Evolutionary conservation across 2,797 vertebrate genomes (phyloP), one percentile per base, ranked within the genome.

Genomic region (Neostethus bicornis): DNA sequence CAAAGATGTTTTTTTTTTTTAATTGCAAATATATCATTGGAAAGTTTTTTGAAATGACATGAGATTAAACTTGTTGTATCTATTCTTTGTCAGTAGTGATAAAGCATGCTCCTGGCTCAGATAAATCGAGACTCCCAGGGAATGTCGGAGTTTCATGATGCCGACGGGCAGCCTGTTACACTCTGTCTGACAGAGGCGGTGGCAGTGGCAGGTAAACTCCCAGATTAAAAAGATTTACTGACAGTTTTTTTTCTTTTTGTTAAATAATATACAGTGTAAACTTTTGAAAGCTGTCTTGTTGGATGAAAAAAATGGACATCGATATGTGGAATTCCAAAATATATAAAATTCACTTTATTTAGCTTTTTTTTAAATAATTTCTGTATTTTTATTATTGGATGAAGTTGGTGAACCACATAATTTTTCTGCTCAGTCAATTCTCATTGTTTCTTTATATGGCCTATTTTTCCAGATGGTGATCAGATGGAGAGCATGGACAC

Each of bases 81-180:
- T 72, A 11, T 77, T 5, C 0, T 53, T 61, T 19, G n/a, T n/a
- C 81, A 77, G 65, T 86, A 90, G 91, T 81, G n/a, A n/a, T 85
- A 42, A 87, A 96, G 88, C 87, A 99, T 99, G 97, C 94, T 99
- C 91, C 85, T 99, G 88, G 97, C 97, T 66, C 96, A 98, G 90
- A 95, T 98, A 85, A 99, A 96, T 89, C 94, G 94, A 87, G 96
- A 98, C 83, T 94, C 96, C 76, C 96, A 98, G 90, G 94, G 94
- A 86, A 98, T 99, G 94, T 86, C 95, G 14, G 96, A 98, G 87
- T 99, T 98, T 91, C 95, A 98, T 38, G 95, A 94, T 87, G 94
- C 94, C 60, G 96, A 95, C 7, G 95, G 95, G 80, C 96, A 98
- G 66, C 96, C 97, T 1, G 96, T 99, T 73, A 99, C 97, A 1